Base-by-base conservation (phyloP, 30 jellyfish, hydroid and myxozoan genomes). In the Chironex yamaguchii region DNA sequence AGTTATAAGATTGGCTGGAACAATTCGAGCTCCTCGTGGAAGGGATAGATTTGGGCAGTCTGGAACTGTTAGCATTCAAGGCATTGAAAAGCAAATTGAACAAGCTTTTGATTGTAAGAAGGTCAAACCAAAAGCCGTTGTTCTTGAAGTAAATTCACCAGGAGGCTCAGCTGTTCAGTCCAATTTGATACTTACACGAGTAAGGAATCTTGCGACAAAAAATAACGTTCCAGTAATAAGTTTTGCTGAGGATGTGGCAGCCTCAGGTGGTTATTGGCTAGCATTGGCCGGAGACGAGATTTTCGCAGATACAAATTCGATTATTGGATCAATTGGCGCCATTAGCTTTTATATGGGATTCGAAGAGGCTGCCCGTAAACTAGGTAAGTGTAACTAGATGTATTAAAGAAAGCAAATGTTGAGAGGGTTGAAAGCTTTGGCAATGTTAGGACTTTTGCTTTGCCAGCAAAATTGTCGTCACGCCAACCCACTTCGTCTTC, bases 91-190 rank as follows among this genome's bases (percentile, higher is more conserved):
- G 27, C 87, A 78, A 49, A 85, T 91, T n/a, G 91, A 70, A 22
- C 71, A 79, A n/a, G 86, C 98, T 1, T 91, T 91, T 65, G 89
- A 80, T 58, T 62, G 90, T 64, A 84, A 91, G 35, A 84, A 62
- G 48, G 82, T 53, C n/a, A 79, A 79, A 58, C 96, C 96, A 1
- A 86, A 86, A 52, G 96, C 96, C 21, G 96, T 91, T 24, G 87
- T 71, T 24, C 52, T 91, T 17, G 82, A 79, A 34, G 85, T 91
- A 11, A 91, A 91, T 82, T 75, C 94, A 32, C 81, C 74, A 3
- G 98, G 98, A 27, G 98, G 98, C 0, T 85, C 96, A 30, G 91
- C 98, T 2, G 93, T 67, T 1, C 98, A 91, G 76, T 91, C 98
- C 2, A 91, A 79, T 17, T 50, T 91, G 82, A 91, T 91, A 49